These are phyloP conservation scores for Heliconius eleuchia DNA, from an alignment of 1,140 invertebrate genomes.

Conservation along the genomic window DNA sequence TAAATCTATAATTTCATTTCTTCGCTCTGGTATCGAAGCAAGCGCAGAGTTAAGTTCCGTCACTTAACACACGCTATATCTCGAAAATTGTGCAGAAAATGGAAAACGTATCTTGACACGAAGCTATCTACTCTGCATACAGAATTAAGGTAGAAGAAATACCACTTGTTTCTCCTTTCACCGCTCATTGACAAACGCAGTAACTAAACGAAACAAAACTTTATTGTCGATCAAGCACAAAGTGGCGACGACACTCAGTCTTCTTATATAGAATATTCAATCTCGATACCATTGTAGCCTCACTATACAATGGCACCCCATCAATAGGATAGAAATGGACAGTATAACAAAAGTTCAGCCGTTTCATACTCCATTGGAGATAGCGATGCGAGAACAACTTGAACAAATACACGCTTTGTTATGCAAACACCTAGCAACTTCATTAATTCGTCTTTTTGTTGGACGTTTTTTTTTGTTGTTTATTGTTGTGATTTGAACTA, in stretches of 20 bases:
- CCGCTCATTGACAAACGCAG: background rate
- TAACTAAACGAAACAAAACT: background rate
- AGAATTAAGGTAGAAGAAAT: background rate
- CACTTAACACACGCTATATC: no score
- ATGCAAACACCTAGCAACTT: constrained; percentile 11
- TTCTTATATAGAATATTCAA: constrained; percentile 9
- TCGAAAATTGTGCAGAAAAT: no score
- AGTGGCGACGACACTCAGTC: background rate
- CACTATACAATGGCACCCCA: constrained; percentile 9
- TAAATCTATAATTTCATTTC: no score
- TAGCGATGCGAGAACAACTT: constrained; percentile 15
- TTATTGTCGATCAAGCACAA: background rate
- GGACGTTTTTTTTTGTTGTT: background rate
- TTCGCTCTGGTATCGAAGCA: no score
- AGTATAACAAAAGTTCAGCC: constrained; percentile 21
- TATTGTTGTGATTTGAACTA: background rate
- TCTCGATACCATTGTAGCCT: constrained; percentile 13
- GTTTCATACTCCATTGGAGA: constrained; percentile 26
- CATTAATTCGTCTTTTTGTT: constrained; percentile 13
- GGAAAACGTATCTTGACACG: no score
- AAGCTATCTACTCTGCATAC: background rate
- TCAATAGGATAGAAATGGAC: background rate
- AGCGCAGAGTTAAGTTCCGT: no score
- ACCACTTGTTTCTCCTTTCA: background rate
- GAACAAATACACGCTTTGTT: constrained; percentile 18